Base-by-base conservation (phyloP, 1,140 invertebrate genomes). In the Helicoverpa zea region DNA sequence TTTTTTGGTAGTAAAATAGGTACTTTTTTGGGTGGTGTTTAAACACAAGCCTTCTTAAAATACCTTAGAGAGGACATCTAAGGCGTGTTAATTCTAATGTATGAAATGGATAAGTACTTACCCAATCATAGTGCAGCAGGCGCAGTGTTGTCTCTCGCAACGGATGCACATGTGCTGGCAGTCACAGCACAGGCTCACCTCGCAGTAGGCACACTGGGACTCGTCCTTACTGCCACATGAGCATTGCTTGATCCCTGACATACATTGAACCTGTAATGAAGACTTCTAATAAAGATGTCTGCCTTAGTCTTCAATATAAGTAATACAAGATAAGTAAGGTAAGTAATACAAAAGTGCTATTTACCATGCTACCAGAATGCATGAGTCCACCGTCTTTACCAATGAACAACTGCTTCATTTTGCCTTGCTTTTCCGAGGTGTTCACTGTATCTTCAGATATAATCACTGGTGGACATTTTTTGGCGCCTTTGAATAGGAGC, bases 401-500 rank as follows among this genome's bases (percentile, higher is more conserved):
- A 47, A 94, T 90, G 74, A 89, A 88, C 16, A 94, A 61, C 75
- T 94, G 93, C 79, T 91, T 94, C 86, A 91, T 88, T 73, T 88
- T 84, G 79, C 89, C 88, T 79, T 88, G 91, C 61, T 80, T 90
- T 89, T 75, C 81, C 88, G 7, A 76, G 14, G 11, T 18, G 7
- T 1, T 66, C 18, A 79, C 75, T 3, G 43, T 66, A 61, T 82
- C 70, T 16, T 18, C 54, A 11, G 35, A 59, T 30, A 81, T 82
- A 18, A 68, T 13, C 5, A n/a, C 49, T 51, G 49, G 1, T 5
- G 51, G 75, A 14, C 73, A n/a, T 82, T 91, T 93, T 73, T 93
- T 93, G 5, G 92, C 92, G n/a, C 93, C 93, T 58, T 87, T 86
- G 63, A 85, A 94, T 18, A 94, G 81, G 10, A 92, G 81, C 10